Percentiles rank a stretch among this genome's conserved stretches.
Conservation (phyloP, 2,113 vertebrate species). For the Elephas maximus region DNA sequence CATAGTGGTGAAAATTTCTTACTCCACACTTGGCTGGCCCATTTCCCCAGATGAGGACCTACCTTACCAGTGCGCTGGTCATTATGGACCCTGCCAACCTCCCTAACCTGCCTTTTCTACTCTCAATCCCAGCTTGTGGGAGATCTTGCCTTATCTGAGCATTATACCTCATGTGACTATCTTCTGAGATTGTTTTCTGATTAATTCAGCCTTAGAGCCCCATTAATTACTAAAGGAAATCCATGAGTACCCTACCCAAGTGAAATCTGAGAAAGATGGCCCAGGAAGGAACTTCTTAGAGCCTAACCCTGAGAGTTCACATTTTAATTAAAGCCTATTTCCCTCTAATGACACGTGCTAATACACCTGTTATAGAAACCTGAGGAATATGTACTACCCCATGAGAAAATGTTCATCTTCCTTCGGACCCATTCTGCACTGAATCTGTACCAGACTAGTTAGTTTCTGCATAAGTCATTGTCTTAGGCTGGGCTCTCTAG, state of each 20-base stretch:
- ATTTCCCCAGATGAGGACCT: background rate
- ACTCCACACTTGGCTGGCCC: background rate
- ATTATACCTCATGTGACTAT: background rate
- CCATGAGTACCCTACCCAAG: background rate
- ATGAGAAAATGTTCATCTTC: background rate
- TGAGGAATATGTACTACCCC: background rate
- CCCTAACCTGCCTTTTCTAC: background rate
- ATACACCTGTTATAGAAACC: background rate
- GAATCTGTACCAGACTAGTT: background rate
- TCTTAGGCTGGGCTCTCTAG: too few species aligned
- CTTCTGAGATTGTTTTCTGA: background rate
- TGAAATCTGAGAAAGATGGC: background rate
- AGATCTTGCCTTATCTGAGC: background rate
- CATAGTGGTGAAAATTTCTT: background rate
- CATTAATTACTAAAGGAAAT: constrained; percentile 11
- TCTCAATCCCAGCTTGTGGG: background rate
- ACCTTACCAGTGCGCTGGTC: background rate
- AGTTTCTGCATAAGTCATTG: background rate
- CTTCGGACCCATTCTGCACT: background rate
- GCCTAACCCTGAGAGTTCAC: background rate
- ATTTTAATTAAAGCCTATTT: background rate
- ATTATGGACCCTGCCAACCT: background rate
- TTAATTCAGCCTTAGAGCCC: background rate
- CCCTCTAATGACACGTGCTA: background rate
- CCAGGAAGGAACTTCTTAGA: background rate